These are phyloP conservation scores for Tautogolabrus adspersus DNA, from an alignment of 2,113 vertebrate genomes.

Conservation along the genomic window DNA sequence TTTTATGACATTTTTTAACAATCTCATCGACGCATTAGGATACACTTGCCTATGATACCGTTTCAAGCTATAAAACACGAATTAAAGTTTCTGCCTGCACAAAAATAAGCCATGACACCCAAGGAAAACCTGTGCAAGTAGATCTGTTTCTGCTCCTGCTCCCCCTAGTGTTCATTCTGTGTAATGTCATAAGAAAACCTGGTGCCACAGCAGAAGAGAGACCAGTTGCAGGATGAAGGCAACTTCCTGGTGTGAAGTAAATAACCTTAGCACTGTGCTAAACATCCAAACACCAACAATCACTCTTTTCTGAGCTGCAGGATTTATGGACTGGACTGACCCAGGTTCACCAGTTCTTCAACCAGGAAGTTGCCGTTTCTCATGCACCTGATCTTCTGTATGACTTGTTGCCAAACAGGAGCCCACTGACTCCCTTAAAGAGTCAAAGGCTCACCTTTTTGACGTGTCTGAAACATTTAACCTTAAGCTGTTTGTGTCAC, in stretches of 20 bases:
- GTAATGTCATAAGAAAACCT: slow-evolving; percentile 45
- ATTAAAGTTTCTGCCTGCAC: slow-evolving; percentile 38
- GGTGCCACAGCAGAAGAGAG: slow-evolving; percentile 44
- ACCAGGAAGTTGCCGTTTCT: slow-evolving; percentile 34
- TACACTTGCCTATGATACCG: slow-evolving; percentile 16
- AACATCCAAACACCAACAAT: slow-evolving; percentile 4
- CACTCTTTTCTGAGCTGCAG: neutral
- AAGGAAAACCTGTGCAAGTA: slow-evolving; percentile 8
- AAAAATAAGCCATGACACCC: slow-evolving; percentile 14
- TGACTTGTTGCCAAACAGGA: slow-evolving; percentile 66
- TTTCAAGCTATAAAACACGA: slow-evolving; percentile 38
- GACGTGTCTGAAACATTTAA: slow-evolving; percentile 57
- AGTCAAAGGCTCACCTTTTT: slow-evolving; percentile 45
- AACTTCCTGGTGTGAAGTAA: slow-evolving; percentile 38
- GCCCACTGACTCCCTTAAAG: slow-evolving; percentile 18
- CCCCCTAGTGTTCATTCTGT: slow-evolving; percentile 57
- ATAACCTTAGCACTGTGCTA: slow-evolving; percentile 29
- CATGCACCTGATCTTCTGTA: slow-evolving; percentile 40
- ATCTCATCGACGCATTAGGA: slow-evolving; percentile 28
- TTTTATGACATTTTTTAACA: slow-evolving; percentile 39
- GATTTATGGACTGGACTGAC: neutral
- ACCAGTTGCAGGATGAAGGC: slow-evolving; percentile 12
- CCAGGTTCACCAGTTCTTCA: neutral
- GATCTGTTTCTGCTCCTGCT: slow-evolving; percentile 46
- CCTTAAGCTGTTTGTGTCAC: slow-evolving; percentile 45